Percentiles rank a stretch among this genome's conserved stretches.
These are phyloP conservation scores for Conistra vaccinii DNA, from an alignment of 2,888 invertebrate genomes.

Conservation along the genomic window DNA sequence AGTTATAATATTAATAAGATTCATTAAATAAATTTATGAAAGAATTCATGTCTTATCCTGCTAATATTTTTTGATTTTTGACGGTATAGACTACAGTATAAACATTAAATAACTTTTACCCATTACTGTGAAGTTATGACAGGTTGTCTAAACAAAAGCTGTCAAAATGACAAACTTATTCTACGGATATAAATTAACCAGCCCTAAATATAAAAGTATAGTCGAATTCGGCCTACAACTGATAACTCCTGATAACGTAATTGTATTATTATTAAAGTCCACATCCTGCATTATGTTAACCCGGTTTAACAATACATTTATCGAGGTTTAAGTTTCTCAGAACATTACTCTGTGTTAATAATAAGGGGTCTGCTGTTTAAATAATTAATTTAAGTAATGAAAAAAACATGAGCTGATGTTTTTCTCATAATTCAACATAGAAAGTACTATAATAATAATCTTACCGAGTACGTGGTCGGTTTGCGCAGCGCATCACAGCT, in stretches of 20 bases:
- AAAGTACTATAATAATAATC: constrained; percentile 58
- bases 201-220: not conserved
- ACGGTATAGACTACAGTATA: not conserved
- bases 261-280: not conserved
- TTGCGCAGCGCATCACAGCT: constrained; percentile 91
- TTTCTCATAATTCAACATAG: not conserved
- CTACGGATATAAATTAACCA: no score
- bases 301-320: not conserved
- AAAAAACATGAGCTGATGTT: not conserved
- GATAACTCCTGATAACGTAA: not conserved
- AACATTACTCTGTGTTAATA: not conserved
- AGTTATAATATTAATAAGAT: constrained; percentile 1
- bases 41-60: not conserved
- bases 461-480: constrained; percentile 91
- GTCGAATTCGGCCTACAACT: not conserved
- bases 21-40: not conserved
- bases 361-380: not conserved
- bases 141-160: no score
- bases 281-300: not conserved
- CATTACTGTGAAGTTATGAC: no score
- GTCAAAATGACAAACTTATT: no score
- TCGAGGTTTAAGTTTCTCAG: not conserved
- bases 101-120: no score
- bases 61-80: not conserved
- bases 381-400: not conserved